phyloP scores from a whole-genome alignment of 1,140 invertebrate species.

The Helicoverpa armigera region DNA sequence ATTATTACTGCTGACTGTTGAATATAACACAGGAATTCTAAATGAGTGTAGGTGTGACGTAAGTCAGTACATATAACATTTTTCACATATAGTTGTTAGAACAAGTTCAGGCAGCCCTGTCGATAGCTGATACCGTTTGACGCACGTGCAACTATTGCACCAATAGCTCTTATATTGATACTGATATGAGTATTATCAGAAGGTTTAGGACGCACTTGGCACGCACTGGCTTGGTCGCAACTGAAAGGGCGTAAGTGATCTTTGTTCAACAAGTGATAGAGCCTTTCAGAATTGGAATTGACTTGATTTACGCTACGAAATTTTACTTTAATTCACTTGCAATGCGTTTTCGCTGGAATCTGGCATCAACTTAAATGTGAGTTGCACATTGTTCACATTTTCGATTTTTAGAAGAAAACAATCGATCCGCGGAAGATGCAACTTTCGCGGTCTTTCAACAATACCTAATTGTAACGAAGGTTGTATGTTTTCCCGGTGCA shows the following conservation, averaged over 20 bases:
- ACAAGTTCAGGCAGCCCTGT: not conserved
- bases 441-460: not conserved
- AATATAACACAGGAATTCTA: conserved; percentile 4
- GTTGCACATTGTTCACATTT: not conserved
- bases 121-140: conserved; percentile 3
- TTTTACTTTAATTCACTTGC: not conserved
- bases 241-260: no score
- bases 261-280: no score
- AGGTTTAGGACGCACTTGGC: not conserved
- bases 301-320: not conserved
- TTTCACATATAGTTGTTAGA: conserved; percentile 3
- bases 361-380: no score
- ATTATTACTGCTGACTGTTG: not conserved
- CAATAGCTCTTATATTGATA: conserved; percentile 24
- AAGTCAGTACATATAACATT: not conserved
- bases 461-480: conserved; percentile 51
- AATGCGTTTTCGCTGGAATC: not conserved
- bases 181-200: not conserved
- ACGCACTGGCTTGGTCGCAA: not conserved
- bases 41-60: not conserved
- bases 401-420: conserved; percentile 7
- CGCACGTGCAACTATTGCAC: conserved; percentile 23
- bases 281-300: no score
- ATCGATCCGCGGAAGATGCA: conserved; percentile 1
- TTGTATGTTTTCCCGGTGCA: conserved; percentile 68